Percentiles rank a stretch among this genome's conserved stretches.
These are phyloP conservation scores for Entomobrya proxima DNA, from an alignment of 2,888 invertebrate genomes.

Conservation along the genomic window DNA sequence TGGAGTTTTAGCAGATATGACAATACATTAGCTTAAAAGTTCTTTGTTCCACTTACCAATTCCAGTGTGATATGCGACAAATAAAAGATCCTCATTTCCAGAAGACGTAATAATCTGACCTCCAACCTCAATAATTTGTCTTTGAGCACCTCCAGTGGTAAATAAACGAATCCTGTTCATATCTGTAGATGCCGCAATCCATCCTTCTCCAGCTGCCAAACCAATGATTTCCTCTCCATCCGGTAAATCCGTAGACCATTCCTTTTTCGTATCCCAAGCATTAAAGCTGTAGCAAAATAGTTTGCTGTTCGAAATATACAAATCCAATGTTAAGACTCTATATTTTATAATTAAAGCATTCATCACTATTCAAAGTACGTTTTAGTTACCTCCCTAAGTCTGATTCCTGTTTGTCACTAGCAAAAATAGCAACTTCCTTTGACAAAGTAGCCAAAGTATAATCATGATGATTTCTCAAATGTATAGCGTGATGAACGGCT, in stretches of 20 bases:
- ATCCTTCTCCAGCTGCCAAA: conserved; percentile 81
- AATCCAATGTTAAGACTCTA: conserved; percentile 82
- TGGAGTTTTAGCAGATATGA: not conserved
- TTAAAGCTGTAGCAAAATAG: conserved; percentile 86
- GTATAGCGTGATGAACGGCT: conserved; percentile 91
- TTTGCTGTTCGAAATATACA: conserved; percentile 79
- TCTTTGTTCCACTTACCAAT: no score
- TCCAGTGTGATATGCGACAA: conserved; percentile 81
- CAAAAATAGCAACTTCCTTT: conserved; percentile 86
- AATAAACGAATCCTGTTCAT: conserved; percentile 88
- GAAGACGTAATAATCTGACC: conserved; percentile 82
- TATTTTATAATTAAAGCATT: conserved; percentile 74
- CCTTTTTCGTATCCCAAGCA: conserved; percentile 84
- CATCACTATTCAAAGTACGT: not conserved
- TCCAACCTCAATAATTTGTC: conserved; percentile 85
- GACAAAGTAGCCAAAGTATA: conserved; percentile 94
- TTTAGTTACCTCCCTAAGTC: conserved; percentile 67
- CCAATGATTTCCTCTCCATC: conserved; percentile 86
- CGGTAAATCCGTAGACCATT: conserved; percentile 89
- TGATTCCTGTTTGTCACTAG: conserved; percentile 79
- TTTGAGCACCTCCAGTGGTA: conserved; percentile 91
- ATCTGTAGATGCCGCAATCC: conserved; percentile 88
- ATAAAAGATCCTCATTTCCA: conserved; percentile 72
- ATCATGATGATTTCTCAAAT: conserved; percentile 89
- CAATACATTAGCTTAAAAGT: not conserved